Evolutionary conservation across 1,140 invertebrate species (phyloP), one percentile per base, ranked within the genome.

Genomic region (Agrypnia vestita): DNA sequence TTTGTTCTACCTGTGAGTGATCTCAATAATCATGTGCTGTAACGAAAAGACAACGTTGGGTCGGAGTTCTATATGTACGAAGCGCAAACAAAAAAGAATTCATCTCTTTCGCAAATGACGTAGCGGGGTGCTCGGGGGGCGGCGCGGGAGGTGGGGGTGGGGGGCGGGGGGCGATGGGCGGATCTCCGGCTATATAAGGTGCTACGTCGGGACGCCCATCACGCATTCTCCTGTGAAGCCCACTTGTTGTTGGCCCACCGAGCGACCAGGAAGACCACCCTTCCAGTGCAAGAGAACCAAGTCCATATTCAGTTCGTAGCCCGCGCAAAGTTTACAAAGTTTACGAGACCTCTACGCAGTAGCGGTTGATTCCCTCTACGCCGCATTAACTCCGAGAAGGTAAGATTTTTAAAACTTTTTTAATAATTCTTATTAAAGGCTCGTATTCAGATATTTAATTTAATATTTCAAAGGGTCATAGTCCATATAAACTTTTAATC

Each of bases 181-280:
- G 47, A 17, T 47, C 71, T 56, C 53, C 49, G 47, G 19, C 73
- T 75, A 75, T 75, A 75, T 59, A 75, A 75, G 53, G 51, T 46
- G 17, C 55, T 46, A 44, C 73, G 73, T 17, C 73, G 49, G 43
- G 25, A 43, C 55, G 55, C 43, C 55, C 55, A 55, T 19, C 56
- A 75, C 73, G 51, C 73, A 75, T 55, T 75, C 73, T 61, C 55
- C 53, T 43, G 51, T 55, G 71, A 67, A 73, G 55, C 73, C 73
- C 55, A 71, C 67, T 71, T 71, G 67, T 71, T 71, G 67, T 71
- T 71, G 17, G 67, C n/a, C 43, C n/a, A 35, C n/a, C 35, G 47
- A 71, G 67, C 19, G 67, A 47, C 43, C n/a, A 35, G 44, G 67
- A 71, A 71, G 67, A 64, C 19, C 49, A 13, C 3, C n/a, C 49